Percentiles rank a stretch among this genome's conserved stretches.
Evolutionary conservation across 2,113 vertebrate genomes (phyloP).

Genomic region (Butastur rufipennis): DNA sequence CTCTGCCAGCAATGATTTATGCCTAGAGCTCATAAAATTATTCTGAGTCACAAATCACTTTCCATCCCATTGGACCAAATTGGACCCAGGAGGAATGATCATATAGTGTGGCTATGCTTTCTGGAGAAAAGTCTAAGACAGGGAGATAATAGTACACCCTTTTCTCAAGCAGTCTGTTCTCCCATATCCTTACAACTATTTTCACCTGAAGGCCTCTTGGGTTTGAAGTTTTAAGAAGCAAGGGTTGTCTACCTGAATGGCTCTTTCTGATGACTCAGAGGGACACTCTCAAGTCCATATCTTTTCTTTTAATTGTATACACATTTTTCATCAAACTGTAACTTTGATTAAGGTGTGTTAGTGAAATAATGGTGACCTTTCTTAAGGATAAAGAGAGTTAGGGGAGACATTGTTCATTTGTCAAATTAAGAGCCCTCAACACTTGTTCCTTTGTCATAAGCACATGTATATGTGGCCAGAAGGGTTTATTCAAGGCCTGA

Average conservation of each 20-base stretch:
- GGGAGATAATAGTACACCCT: not conserved
- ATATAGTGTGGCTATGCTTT: not conserved
- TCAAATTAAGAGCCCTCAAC: not conserved
- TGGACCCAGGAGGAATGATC: not conserved
- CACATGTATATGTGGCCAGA: not conserved
- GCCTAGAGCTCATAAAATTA: not conserved
- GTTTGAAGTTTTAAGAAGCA: not conserved
- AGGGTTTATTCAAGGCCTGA: not conserved
- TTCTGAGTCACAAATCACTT: not conserved
- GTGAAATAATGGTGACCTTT: not conserved
- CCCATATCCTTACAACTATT: not conserved
- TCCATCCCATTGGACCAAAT: not conserved
- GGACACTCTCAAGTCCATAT: not conserved
- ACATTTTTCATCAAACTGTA: not conserved
- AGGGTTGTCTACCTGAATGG: not conserved
- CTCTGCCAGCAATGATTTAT: not conserved
- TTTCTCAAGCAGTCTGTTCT: not conserved
- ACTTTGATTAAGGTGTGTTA: not conserved
- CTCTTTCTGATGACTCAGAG: not conserved
- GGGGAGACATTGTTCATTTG: not conserved
- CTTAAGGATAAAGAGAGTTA: not conserved
- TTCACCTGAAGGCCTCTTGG: not conserved
- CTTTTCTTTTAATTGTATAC: not conserved
- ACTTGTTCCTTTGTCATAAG: not conserved
- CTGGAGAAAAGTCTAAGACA: not conserved